Percentiles rank a stretch among this genome's conserved stretches.
phyloP scores from a whole-genome alignment of 2,888 invertebrate species.

The Steinernema carpocapsae region DNA sequence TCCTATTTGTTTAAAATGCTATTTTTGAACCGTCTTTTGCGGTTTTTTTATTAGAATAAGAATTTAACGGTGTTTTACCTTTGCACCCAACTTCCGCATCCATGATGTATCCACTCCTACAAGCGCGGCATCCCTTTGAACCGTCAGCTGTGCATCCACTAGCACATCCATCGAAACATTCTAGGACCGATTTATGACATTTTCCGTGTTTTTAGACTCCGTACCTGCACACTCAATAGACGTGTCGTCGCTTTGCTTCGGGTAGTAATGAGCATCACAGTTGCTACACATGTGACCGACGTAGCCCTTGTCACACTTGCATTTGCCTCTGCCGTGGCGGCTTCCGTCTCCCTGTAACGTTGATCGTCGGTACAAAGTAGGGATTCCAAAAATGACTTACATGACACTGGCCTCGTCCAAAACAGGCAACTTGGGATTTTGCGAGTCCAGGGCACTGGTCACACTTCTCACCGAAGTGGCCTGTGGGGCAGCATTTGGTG shows the following conservation, averaged over 20 bases:
- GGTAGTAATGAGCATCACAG: slow-evolving; percentile 75
- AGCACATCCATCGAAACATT: slow-evolving; percentile 65
- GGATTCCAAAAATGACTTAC: slow-evolving; percentile 69
- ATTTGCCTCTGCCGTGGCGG: slow-evolving; percentile 88
- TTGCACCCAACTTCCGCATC: slow-evolving; percentile 58
- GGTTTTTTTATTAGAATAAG: no score
- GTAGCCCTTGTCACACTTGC: slow-evolving; percentile 85
- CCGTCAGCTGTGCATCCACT: slow-evolving; percentile 58
- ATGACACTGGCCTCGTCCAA: slow-evolving; percentile 81
- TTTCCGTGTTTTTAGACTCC: slow-evolving; percentile 18
- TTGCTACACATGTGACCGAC: slow-evolving; percentile 79
- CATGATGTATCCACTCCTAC: slow-evolving; percentile 59
- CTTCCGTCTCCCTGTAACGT: slow-evolving; percentile 81
- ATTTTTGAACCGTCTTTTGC: no score
- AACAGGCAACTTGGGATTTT: slow-evolving; percentile 78
- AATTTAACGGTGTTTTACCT: slow-evolving; percentile 46
- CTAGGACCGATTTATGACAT: slow-evolving; percentile 46
- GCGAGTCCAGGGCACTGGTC: slow-evolving; percentile 78
- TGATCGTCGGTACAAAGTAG: slow-evolving; percentile 30
- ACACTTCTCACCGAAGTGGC: slow-evolving; percentile 84
- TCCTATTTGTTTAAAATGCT: no score
- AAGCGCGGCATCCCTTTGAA: slow-evolving; percentile 60
- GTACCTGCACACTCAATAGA: slow-evolving; percentile 57
- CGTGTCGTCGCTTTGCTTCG: slow-evolving; percentile 44
- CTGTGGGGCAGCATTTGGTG: slow-evolving; percentile 79